Base-by-base conservation (phyloP, 64 coral and sea anemone genomes). In the Platygyra sinensis region DNA sequence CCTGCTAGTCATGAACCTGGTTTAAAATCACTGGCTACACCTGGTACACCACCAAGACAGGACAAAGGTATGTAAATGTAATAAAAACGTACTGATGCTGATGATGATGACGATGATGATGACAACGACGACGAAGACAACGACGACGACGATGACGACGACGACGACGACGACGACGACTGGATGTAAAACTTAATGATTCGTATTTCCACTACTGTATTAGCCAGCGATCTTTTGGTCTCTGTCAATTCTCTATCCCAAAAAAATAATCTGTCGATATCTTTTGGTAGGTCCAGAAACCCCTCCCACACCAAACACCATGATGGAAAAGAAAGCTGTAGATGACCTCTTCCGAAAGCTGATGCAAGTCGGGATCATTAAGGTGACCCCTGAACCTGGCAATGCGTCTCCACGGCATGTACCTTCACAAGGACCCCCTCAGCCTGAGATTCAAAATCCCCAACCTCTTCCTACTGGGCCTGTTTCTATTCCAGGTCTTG, bases 261-360 rank as follows among this genome's bases (percentile, higher is more conserved):
- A 46, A 6, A 46, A 46, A 46, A 46, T 5, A 46, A 46, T 46
- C 3, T 46, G 42, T 46, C 42, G 60, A 16, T 46, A 13, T 52
- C 15, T 51, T 49, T 42, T 65, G 18, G 20, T 28, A 67, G 65
- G 10, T 61, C 38, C 38, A 51, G 52, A 30, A 15, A 24, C 8
- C 7, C 51, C 87, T 69, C 75, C 51, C 67, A 84, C 76, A 22
- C 94, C 91, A 36, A 90, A 87, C 92, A 95, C 97, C 30, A 90
- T 85, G 87, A 95, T 95, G 91, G 90, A 99, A 31, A 99, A 99
- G 79, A 93, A 86, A 24, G 78, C 94, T 24, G 97, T 99, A 29
- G 97, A 99, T 72, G 97, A 99, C 77, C 80, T 99, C 52, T 99
- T 99, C 72, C 81, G 74, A 22, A 92, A 86, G 79, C 62, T 99